Evolutionary conservation across 2,113 vertebrate genomes (phyloP).

Genomic region (Sinocyclocheilus rhinocerous): DNA sequence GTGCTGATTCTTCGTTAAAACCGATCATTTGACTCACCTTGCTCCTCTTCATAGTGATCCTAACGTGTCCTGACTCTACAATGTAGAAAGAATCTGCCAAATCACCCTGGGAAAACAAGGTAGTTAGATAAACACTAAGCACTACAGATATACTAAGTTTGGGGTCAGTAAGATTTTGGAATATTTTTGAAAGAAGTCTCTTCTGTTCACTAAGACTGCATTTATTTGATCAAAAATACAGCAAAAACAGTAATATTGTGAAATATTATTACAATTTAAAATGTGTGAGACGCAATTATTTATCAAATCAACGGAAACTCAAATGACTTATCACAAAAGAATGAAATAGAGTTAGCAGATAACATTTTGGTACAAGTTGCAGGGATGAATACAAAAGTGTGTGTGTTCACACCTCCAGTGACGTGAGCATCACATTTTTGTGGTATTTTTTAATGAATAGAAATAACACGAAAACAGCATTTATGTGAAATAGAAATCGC

Average conservation of each 20-base stretch:
- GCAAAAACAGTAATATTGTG: no score
- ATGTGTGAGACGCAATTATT: constrained; percentile 43
- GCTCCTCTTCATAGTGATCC: constrained; percentile 95
- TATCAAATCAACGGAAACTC: background rate
- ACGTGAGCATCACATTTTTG: constrained; percentile 78
- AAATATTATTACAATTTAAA: no score
- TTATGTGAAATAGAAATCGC: background rate
- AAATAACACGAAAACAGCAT: no score
- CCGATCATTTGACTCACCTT: constrained; percentile 78
- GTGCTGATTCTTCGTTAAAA: background rate
- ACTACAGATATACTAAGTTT: no score
- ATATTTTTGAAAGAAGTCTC: no score
- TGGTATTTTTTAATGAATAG: no score
- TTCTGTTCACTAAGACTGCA: no score
- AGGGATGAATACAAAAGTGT: background rate
- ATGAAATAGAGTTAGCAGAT: no score
- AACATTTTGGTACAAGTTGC: background rate
- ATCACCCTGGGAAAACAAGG: constrained; percentile 82
- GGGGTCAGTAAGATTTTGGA: no score
- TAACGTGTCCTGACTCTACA: constrained; percentile 97
- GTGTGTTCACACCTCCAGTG: constrained; percentile 85
- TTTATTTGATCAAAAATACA: no score
- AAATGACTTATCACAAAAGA: background rate
- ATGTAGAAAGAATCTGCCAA: constrained; percentile 96
- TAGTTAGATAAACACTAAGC: background rate